Percentiles rank a stretch among this genome's conserved stretches.
These are phyloP conservation scores for Spea multiplicata DNA, from an alignment of 2,113 vertebrate genomes.

Conservation along the genomic window DNA sequence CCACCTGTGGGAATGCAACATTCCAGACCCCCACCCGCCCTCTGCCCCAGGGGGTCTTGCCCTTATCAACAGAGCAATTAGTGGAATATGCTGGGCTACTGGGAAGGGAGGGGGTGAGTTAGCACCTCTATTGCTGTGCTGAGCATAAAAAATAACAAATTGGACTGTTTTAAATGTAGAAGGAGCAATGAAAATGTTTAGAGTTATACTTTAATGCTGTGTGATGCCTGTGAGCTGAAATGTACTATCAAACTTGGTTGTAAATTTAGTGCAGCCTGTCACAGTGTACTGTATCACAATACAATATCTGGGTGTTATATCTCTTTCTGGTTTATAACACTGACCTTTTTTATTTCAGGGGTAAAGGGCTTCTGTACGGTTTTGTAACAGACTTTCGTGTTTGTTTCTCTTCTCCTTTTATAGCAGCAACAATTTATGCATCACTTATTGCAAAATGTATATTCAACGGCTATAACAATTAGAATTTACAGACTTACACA, in stretches of 20 bases:
- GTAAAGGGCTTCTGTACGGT: background rate
- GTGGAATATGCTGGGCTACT: constrained; percentile 26
- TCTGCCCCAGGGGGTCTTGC: constrained; percentile 19
- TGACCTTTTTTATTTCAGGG: background rate
- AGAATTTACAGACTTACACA: no score
- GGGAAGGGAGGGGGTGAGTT: background rate
- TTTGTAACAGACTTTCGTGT: background rate
- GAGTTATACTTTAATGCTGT: background rate
- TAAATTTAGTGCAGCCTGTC: no score
- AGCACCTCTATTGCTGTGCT: background rate
- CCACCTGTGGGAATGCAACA: constrained; percentile 30
- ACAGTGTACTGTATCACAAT: no score
- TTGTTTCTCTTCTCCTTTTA: no score
- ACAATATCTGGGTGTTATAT: no score
- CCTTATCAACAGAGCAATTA: constrained; percentile 30
- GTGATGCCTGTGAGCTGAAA: no score
- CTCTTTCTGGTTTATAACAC: no score
- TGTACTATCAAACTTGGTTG: no score
- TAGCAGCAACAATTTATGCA: no score
- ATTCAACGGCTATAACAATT: no score
- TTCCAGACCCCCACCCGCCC: constrained; percentile 35
- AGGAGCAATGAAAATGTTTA: background rate
- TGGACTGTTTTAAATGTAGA: background rate
- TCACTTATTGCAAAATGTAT: no score
- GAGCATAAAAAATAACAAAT: no score